Base-by-base conservation (phyloP, 2,797 vertebrate genomes). In the Oryzias dopingdopingensis region DNA sequence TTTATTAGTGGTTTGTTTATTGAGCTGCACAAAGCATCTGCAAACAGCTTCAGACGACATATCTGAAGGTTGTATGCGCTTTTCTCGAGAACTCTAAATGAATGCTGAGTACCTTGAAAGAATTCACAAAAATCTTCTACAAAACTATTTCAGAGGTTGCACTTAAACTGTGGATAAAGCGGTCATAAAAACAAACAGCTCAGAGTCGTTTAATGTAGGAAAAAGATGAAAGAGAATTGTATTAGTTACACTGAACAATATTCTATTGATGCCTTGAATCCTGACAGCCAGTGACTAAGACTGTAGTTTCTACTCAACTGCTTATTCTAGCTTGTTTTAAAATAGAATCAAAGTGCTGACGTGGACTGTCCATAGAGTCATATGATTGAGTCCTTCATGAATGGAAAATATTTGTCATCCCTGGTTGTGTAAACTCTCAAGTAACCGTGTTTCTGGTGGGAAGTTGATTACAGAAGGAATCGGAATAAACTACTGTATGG, bases 261-360 rank as follows among this genome's bases (percentile, higher is more conserved):
- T 10, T 56, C 56, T 61, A 41, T 42, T 20, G 29, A 12, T 10
- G 6, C 70, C 62, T 62, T 63, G 69, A 17, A 56, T 49, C 49
- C 53, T 44, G 22, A 57, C 47, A 42, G 23, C 1, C 15, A 52
- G 22, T 80, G 74, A 83, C 65, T 78, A 54, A 76, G 5, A 6
- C 50, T 77, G 54, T 76, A 68, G 65, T 61, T 82, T 80, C 67
- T 59, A n/a, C 49, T 76, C 80, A 67, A 48, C 23, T 50, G 43
- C 49, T 24, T 56, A 62, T 65, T 80, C 29, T 17, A 56, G 46
- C 55, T 54, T 6, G 3, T 56, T 65, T 44, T 40, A 71, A 62
- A 81, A 82, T 67, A 76, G 68, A 72, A 40, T 24, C 47, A 32
- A 29, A 72, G 68, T 79, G 77, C 76, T 85, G 82, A 86, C 69